These are phyloP conservation scores for Scomberomorus guttatus DNA, from an alignment of 2,797 vertebrate species.

Conservation along the genomic window DNA sequence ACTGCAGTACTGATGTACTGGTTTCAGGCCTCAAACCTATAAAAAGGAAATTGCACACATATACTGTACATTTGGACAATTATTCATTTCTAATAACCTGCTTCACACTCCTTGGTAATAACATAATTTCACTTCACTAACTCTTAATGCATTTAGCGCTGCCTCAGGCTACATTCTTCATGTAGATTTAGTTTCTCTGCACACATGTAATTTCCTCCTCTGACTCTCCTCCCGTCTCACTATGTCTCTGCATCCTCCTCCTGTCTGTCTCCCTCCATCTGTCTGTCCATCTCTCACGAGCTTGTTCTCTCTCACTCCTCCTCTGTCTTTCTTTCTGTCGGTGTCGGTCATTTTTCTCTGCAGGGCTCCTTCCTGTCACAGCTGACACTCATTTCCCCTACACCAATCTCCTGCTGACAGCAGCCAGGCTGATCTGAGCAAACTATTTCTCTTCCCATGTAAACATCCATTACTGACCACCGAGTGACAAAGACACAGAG, in stretches of 20 bases:
- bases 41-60: conserved; percentile 46
- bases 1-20: not conserved
- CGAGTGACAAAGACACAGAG: not conserved
- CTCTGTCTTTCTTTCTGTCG: not conserved
- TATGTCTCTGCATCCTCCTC: not conserved
- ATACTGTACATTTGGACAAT: conserved; percentile 50
- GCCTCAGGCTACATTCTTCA: conserved; percentile 61
- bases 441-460: conserved; percentile 61
- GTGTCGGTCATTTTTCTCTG: conserved; percentile 30
- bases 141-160: conserved; percentile 61
- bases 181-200: conserved; percentile 61
- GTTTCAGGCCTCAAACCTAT: conserved; percentile 12
- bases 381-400: conserved; percentile 44
- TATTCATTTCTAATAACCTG: conserved; percentile 74
- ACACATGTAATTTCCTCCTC: conserved; percentile 45
- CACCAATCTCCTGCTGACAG: conserved; percentile 65
- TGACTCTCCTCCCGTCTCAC: conserved; percentile 19
- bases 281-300: conserved; percentile 15
- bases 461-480: conserved; percentile 69
- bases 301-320: not conserved
- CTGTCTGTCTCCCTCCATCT: conserved; percentile 18
- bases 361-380: conserved; percentile 45
- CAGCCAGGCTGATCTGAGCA: conserved; percentile 48
- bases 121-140: conserved; percentile 66
- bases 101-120: conserved; percentile 62